phyloP scores from a whole-genome alignment of 2,113 vertebrate species.

The Thryonomys swinderianus region DNA sequence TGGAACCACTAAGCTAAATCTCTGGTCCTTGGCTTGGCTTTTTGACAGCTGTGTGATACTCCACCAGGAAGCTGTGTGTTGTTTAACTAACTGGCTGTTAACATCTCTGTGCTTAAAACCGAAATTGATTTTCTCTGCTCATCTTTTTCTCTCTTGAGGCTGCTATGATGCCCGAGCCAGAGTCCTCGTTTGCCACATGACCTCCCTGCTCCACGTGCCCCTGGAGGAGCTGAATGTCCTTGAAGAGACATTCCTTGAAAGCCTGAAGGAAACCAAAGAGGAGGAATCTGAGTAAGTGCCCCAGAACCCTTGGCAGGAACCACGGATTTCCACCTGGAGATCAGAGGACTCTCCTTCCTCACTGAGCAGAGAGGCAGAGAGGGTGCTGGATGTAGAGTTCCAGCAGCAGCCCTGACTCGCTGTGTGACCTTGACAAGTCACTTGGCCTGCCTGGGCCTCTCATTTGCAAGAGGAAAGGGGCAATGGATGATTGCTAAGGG shows the following conservation, averaged over 20 bases:
- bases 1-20: too few species aligned
- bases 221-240: constrained; percentile 90
- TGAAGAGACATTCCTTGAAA: constrained; percentile 94
- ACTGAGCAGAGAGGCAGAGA: neutral
- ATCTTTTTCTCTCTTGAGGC: constrained; percentile 84
- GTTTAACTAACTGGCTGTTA: fast-evolving
- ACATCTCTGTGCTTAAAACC: neutral
- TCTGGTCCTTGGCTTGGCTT: fast-evolving
- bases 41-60: neutral
- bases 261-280: constrained; percentile 89
- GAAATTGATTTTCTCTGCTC: neutral
- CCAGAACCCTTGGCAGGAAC: neutral
- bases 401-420: neutral
- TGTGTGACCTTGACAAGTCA: neutral
- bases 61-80: neutral
- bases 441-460: neutral
- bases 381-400: neutral
- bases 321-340: neutral
- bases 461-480: neutral
- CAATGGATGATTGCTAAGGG: neutral
- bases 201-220: constrained; percentile 89
- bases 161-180: constrained; percentile 94
- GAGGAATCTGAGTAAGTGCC: constrained; percentile 92
- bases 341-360: too few species aligned
- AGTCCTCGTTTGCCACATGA: constrained; percentile 92